Base-by-base conservation (phyloP, 2,888 invertebrate species). In the Germaria angustata region DNA sequence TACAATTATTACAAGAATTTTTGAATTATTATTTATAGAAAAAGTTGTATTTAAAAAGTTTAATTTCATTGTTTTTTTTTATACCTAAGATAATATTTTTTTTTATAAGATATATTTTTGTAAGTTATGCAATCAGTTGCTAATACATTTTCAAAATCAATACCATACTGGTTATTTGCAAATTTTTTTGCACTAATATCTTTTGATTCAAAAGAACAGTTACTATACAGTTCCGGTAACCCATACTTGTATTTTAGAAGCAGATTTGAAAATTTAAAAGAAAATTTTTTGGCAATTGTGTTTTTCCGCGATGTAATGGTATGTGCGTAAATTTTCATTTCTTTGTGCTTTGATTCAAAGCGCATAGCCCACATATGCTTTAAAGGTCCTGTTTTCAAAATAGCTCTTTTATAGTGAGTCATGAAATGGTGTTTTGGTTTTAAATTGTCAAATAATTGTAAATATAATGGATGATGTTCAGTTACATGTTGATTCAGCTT, bases 381-480 rank as follows among this genome's bases (percentile, higher is more conserved):
- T 7, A 68, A 34, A 15, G 80, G 80, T n/a, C 84, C 80, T 22
- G 53, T 46, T 36, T 61, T 68, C 44, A 53, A n/a, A n/a, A n/a
- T n/a, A n/a, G n/a, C n/a, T n/a, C n/a, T n/a, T 57, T 41, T 41
- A 59, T 68, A 82, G 46, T 80, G 75, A 7, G 66, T 24, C 59
- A 80, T 63, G 44, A 80, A 84, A 61, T 84, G 80, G 20, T 75
- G 69, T 36, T 82, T 84, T 5, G 84, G 81, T 63, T 81, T 84
- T 66, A 49, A 51, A 77, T 39, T 22, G 20, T 20, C 71, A 59
- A 13, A 71, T 49, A 39, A 53, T 59, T 71, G 65, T 15, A 76
- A 49, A 57, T 84, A 80, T 13, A 77, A 28, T 41, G n/a, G 4
- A 63, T 84, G 81, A 28, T 84, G 84, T n/a, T 80, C 53, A 28